phyloP scores from a whole-genome alignment of 2,888 invertebrate species.

The Blera fallax region DNA sequence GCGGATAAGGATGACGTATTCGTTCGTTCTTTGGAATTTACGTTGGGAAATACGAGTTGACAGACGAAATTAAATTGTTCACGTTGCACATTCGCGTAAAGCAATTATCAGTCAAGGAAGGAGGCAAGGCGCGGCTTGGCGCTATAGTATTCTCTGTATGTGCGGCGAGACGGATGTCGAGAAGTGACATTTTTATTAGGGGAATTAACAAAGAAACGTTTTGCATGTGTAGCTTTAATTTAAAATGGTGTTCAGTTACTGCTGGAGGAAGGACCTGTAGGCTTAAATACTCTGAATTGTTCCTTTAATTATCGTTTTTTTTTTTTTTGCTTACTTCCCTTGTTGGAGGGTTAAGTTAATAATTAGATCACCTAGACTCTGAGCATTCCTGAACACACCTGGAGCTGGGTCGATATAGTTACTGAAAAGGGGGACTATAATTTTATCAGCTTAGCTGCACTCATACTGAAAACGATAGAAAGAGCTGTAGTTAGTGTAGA shows the following conservation, averaged over 20 bases:
- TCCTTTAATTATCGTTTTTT: neutral
- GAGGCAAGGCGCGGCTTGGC: neutral
- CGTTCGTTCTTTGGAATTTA: slow-evolving; percentile 47
- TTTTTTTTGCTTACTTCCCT: neutral
- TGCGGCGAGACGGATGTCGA: slow-evolving; percentile 1
- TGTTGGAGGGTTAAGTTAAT: too few species aligned
- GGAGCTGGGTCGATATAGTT: too few species aligned
- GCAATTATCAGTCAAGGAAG: slow-evolving; percentile 40
- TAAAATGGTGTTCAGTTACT: neutral
- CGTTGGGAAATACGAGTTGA: slow-evolving; percentile 56
- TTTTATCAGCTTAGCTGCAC: too few species aligned
- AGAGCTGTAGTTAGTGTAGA: too few species aligned
- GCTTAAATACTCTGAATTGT: neutral
- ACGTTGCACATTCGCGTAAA: slow-evolving; percentile 50
- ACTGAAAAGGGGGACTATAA: too few species aligned
- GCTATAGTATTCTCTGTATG: neutral
- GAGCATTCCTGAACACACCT: too few species aligned
- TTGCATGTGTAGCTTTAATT: slow-evolving; percentile 38
- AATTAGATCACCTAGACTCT: too few species aligned
- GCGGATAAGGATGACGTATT: slow-evolving; percentile 68
- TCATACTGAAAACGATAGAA: too few species aligned
- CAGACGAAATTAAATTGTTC: slow-evolving; percentile 69
- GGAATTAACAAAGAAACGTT: slow-evolving; percentile 45
- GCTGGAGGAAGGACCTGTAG: neutral
- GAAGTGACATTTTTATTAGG: slow-evolving; percentile 50